A percentile compares a stretch with the other conserved stretches of the same genome.
Evolutionary conservation across 2,797 vertebrate genomes (phyloP).

Genomic region (Cyclopterus lumpus): DNA sequence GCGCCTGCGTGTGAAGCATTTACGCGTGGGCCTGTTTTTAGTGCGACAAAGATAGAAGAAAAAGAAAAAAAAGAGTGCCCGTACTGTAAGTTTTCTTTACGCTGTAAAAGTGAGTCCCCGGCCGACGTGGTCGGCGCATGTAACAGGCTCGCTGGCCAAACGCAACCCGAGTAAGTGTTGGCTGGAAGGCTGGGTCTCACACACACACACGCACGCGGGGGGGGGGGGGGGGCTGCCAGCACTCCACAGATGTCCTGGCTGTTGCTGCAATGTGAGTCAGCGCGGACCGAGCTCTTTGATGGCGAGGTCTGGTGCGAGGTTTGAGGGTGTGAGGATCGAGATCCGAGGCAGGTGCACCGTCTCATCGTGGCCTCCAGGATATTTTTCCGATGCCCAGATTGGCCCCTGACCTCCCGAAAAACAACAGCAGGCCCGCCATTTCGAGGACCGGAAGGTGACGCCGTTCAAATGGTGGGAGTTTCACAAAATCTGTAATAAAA

Average conservation of each 20-base stretch:
- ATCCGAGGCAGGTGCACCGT: conserved; percentile 72
- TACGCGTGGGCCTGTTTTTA: conserved; percentile 52
- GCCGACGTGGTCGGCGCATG: conserved; percentile 53
- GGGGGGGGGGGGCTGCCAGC: conserved; percentile 75
- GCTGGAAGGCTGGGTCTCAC: conserved; percentile 56
- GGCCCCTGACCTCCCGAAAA: conserved; percentile 56
- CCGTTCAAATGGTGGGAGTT: conserved; percentile 2
- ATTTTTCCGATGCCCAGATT: conserved; percentile 60
- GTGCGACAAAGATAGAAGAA: conserved; percentile 19
- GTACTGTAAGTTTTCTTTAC: conserved; percentile 23
- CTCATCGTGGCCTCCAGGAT: conserved; percentile 57
- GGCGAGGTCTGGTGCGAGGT: conserved; percentile 66
- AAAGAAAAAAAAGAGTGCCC: conserved; percentile 10
- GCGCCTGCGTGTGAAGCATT: conserved; percentile 68
- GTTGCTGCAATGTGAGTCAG: conserved; percentile 69
- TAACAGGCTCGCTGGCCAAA: conserved; percentile 66
- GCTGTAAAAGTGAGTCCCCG: conserved; percentile 36
- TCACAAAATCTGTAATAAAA: conserved; percentile 7
- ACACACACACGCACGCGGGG: conserved; percentile 9
- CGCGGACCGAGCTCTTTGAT: conserved; percentile 69
- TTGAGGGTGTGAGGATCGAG: conserved; percentile 53
- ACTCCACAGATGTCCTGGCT: conserved; percentile 82
- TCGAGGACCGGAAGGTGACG: conserved; percentile 13
- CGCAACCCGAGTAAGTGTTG: conserved; percentile 54
- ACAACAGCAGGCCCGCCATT: conserved; percentile 50